These are phyloP conservation scores for Candidula unifasciata DNA, from an alignment of 2,888 invertebrate species.

Conservation along the genomic window DNA sequence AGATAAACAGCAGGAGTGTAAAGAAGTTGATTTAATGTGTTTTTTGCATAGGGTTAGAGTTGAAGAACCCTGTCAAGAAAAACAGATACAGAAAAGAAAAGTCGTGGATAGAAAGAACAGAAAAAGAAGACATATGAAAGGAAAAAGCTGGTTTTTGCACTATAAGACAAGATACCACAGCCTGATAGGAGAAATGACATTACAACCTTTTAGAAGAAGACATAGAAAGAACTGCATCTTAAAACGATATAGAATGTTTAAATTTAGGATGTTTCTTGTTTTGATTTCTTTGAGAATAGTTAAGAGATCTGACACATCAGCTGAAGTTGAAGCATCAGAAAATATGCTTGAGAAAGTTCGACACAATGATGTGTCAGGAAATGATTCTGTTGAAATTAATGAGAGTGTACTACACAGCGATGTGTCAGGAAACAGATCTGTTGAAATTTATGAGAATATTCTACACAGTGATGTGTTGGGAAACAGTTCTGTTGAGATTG, in stretches of 20 bases:
- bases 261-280: neutral
- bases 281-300: neutral
- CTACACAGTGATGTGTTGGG: too few relatives aligned
- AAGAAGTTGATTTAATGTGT: neutral
- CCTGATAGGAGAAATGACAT: neutral
- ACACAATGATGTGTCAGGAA: too few relatives aligned
- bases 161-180: neutral
- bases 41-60: too few relatives aligned
- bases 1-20: neutral
- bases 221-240: neutral
- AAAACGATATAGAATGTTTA: neutral
- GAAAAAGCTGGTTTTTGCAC: neutral
- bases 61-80: neutral
- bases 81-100: neutral
- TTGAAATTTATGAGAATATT: too few relatives aligned
- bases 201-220: neutral
- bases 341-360: too few relatives aligned
- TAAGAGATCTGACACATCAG: too few relatives aligned
- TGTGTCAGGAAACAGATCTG: too few relatives aligned
- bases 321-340: too few relatives aligned
- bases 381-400: too few relatives aligned
- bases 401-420: too few relatives aligned
- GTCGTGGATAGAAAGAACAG: neutral
- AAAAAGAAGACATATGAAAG: neutral
- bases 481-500: too few relatives aligned